Percentiles rank a stretch among this genome's conserved stretches.
Evolutionary conservation across 2,797 vertebrate species (phyloP).

Genomic region (Enteromius trimaculatus): DNA sequence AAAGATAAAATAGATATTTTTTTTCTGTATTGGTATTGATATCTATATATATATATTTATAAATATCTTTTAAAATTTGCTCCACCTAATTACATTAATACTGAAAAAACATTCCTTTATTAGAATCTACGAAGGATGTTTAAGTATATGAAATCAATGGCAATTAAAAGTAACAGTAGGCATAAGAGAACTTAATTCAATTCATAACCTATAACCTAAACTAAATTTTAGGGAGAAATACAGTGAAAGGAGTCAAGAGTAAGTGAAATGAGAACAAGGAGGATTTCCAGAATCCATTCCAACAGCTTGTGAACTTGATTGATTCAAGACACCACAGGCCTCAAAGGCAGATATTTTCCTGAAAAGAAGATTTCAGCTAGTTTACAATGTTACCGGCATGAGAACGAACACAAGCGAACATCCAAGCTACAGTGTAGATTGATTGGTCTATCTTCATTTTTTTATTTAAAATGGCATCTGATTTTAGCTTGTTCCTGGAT

Average conservation of each 20-base stretch:
- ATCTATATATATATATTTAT: neutral
- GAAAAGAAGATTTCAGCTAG: neutral
- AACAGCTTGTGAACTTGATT: neutral
- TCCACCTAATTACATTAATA: neutral
- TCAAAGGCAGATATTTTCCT: neutral
- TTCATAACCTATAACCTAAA: neutral
- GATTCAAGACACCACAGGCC: neutral
- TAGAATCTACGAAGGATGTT: neutral
- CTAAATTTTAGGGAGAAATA: neutral
- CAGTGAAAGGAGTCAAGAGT: neutral
- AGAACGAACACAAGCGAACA: slow-evolving; percentile 23
- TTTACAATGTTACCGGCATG: neutral
- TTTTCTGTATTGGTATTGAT: no score
- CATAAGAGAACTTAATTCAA: neutral
- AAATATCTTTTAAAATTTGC: neutral
- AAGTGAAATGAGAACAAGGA: slow-evolving; percentile 2
- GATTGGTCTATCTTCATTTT: slow-evolving; percentile 21
- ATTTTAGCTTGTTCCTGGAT: slow-evolving; percentile 12
- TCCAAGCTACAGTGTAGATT: neutral
- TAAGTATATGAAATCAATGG: neutral
- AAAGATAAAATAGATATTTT: no score
- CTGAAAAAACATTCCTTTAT: neutral
- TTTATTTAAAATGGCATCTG: slow-evolving; percentile 6
- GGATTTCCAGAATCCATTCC: slow-evolving; percentile 21
- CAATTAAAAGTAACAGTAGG: neutral